Percentiles rank a stretch among this genome's conserved stretches.
These are phyloP conservation scores for Otolemur crassicaudatus DNA, from an alignment of 2,797 vertebrate species.

Conservation along the genomic window DNA sequence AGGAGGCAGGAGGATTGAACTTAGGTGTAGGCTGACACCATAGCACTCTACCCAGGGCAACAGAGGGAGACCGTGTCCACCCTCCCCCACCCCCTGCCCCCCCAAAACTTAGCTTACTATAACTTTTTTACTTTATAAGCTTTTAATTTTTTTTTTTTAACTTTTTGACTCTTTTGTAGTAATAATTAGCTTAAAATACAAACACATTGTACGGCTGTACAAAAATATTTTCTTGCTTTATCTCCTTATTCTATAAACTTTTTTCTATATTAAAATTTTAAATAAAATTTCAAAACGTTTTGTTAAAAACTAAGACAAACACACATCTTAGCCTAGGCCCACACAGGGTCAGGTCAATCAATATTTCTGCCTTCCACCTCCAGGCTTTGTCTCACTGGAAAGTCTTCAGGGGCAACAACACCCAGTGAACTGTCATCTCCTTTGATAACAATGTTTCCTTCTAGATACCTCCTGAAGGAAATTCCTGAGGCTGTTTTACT, in stretches of 20 bases:
- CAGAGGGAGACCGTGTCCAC: too few relatives aligned
- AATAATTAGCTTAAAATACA: not conserved
- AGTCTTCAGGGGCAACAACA: not conserved
- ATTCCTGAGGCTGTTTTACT: not conserved
- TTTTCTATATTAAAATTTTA: not conserved
- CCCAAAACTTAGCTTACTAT: not conserved
- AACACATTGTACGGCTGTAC: not conserved
- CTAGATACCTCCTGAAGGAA: not conserved
- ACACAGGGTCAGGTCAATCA: not conserved
- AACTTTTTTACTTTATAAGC: not conserved
- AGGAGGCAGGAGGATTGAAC: too few relatives aligned
- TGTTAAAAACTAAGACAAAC: not conserved
- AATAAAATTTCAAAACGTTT: not conserved
- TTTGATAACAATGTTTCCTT: not conserved
- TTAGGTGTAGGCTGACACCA: too few relatives aligned
- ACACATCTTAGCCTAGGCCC: not conserved
- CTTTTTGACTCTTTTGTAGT: not conserved
- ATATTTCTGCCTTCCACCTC: not conserved
- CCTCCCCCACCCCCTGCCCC: too few relatives aligned
- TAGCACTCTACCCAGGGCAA: too few relatives aligned
- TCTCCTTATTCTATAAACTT: not conserved
- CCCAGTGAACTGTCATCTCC: not conserved
- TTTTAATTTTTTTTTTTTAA: not conserved
- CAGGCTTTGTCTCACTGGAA: not conserved
- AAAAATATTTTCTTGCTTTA: not conserved